phyloP scores from a whole-genome alignment of 2,888 invertebrate species.

The Xylota sylvarum region DNA sequence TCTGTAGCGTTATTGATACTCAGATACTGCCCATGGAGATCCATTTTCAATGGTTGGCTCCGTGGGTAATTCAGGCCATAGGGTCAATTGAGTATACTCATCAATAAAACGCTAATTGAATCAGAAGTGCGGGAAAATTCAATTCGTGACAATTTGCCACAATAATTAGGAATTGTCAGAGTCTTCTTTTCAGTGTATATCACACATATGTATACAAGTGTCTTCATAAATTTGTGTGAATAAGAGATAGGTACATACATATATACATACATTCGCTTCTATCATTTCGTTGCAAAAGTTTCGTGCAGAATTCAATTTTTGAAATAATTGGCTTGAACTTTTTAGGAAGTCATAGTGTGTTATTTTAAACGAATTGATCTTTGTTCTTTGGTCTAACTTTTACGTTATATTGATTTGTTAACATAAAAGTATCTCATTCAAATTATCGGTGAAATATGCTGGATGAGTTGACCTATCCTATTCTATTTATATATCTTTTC shows the following conservation, averaged over 20 bases:
- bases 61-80: conserved; percentile 65
- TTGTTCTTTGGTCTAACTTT: neutral
- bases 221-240: neutral
- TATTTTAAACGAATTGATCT: neutral
- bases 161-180: conserved; percentile 15
- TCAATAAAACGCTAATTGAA: conserved; percentile 73
- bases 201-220: neutral
- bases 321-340: neutral
- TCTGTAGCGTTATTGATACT: conserved; percentile 37
- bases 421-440: neutral
- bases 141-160: conserved; percentile 63
- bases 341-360: neutral
- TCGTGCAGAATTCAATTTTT: conserved; percentile 15
- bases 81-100: conserved; percentile 70
- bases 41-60: conserved; percentile 46
- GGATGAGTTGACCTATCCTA: too few relatives aligned
- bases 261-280: too few relatives aligned
- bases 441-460: too few relatives aligned
- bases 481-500: too few relatives aligned
- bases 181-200: neutral
- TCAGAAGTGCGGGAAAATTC: conserved; percentile 64
- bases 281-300: neutral
- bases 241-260: too few relatives aligned
- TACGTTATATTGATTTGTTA: neutral
- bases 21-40: conserved; percentile 51